Evolutionary conservation across 2,888 invertebrate genomes (phyloP), one percentile per base, ranked within the genome.

Genomic region (Pyrochroa serraticornis): DNA sequence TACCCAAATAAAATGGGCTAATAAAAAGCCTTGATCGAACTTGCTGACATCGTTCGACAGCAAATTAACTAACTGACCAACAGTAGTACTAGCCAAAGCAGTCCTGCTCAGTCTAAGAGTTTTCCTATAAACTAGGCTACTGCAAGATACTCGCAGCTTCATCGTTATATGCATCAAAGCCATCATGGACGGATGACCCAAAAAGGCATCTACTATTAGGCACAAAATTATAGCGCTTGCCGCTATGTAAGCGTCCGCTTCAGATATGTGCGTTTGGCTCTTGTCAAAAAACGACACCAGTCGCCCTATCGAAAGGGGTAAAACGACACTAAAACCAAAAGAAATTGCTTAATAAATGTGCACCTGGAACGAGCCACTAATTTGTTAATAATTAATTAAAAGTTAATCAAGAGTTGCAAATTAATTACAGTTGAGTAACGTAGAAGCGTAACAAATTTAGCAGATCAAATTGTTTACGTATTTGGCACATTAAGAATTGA

Each of bases 1-100:
- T 72, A 79, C 86, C 88, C 79, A 88, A 81, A 95, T 82, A 76
- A 93, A 96, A 80, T 97, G 96, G 5, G 95, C 80, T 76, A 96
- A 92, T 65, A 93, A 86, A 50, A 94, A 86, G 7, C 92, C 92
- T 74, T 94, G 87, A 76, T 98, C 97, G 77, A 97, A 95, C 65
- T 87, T 82, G 68, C 84, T 84, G 7, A 88, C 87, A 74, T 90
- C 90, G 67, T 88, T 89, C 12, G 88, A 86, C 67, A 90, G 75
- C 43, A 82, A 70, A 69, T 81, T 82, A 7, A 81, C 75, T 55
- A 78, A 66, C 63, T 79, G 79, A 33, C 82, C 82, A 2, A 79
- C 77, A 0, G 88, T 87, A 0, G 87, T 87, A 71, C 85, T 79
- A 3, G 82, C 82, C 53, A 88, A 70, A 0, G 88, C 83, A n/a